Evolutionary conservation across 1,140 invertebrate genomes (phyloP).

Genomic region (Trachelipus rathkii): DNA sequence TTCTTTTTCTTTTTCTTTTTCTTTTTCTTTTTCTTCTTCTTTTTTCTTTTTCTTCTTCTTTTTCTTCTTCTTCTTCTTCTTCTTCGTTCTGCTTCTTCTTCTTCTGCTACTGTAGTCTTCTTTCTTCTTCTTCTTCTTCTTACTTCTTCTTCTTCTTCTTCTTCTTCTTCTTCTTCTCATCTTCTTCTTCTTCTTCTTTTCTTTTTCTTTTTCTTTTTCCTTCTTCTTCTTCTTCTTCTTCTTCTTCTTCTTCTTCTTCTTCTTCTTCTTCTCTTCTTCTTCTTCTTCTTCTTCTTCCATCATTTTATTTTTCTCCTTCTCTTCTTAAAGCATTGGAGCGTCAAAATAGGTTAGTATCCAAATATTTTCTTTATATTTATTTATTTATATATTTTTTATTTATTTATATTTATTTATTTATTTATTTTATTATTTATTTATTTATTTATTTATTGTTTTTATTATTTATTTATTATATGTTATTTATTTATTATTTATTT

Average conservation of each 20-base stretch:
- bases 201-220: conserved; percentile 13
- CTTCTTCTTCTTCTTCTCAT: not conserved
- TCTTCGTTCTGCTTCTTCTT: conserved; percentile 17
- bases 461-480: no score
- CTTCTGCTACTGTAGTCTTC: not conserved
- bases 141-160: conserved; percentile 4
- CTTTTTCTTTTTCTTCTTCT: conserved; percentile 16
- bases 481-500: no score
- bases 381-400: no score
- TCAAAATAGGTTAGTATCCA: no score
- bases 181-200: not conserved
- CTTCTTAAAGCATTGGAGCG: not conserved
- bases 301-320: not conserved
- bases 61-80: not conserved
- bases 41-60: not conserved
- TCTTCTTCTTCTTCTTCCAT: conserved; percentile 8
- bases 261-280: conserved; percentile 11
- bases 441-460: no score
- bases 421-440: no score
- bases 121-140: conserved; percentile 3
- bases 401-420: no score
- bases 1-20: not conserved
- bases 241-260: conserved; percentile 3
- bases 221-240: conserved; percentile 21
- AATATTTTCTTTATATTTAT: no score